Percentiles rank a stretch among this genome's conserved stretches.
These are phyloP conservation scores for Leucophenga maculata DNA, from an alignment of 2,888 invertebrate species.

Conservation along the genomic window DNA sequence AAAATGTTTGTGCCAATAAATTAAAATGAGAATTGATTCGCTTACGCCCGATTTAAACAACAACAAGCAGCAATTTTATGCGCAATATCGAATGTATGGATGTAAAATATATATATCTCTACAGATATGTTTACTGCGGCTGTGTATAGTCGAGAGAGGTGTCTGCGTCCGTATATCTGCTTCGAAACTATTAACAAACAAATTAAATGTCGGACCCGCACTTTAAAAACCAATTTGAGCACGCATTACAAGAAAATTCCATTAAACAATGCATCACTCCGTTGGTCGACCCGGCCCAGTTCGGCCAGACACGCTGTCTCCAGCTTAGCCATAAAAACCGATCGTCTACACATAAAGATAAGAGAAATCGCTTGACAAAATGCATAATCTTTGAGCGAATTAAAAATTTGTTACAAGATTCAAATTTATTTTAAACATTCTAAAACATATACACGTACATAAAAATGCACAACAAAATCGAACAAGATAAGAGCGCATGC, in stretches of 20 bases:
- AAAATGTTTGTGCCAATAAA: slow-evolving; percentile 59
- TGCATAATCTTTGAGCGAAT: slow-evolving; percentile 65
- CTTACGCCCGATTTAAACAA: slow-evolving; percentile 64
- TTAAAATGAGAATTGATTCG: slow-evolving; percentile 64
- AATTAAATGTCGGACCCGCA: slow-evolving; percentile 66
- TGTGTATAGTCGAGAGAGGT: slow-evolving; percentile 7
- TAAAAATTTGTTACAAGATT: slow-evolving; percentile 66
- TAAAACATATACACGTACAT: slow-evolving; percentile 46
- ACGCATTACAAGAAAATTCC: slow-evolving; percentile 66
- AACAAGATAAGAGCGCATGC: slow-evolving; percentile 56
- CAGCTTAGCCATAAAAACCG: slow-evolving; percentile 28
- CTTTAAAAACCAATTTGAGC: slow-evolving; percentile 64
- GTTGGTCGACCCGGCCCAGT: slow-evolving; percentile 18
- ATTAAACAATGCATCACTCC: slow-evolving; percentile 55
- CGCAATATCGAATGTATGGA: slow-evolving; percentile 24
- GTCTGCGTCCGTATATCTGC: slow-evolving; percentile 10
- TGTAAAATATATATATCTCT: slow-evolving; percentile 9
- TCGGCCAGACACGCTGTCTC: slow-evolving; percentile 56
- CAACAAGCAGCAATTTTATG: slow-evolving; percentile 59
- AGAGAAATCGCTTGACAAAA: slow-evolving; percentile 68
- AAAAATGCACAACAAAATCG: slow-evolving; percentile 53
- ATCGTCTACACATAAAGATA: slow-evolving; percentile 61
- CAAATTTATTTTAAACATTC: slow-evolving; percentile 54
- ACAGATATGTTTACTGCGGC: not conserved
- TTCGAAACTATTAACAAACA: slow-evolving; percentile 65